These are phyloP conservation scores for Pseudochirops corinnae DNA, from an alignment of 2,797 vertebrate genomes.

Conservation along the genomic window DNA sequence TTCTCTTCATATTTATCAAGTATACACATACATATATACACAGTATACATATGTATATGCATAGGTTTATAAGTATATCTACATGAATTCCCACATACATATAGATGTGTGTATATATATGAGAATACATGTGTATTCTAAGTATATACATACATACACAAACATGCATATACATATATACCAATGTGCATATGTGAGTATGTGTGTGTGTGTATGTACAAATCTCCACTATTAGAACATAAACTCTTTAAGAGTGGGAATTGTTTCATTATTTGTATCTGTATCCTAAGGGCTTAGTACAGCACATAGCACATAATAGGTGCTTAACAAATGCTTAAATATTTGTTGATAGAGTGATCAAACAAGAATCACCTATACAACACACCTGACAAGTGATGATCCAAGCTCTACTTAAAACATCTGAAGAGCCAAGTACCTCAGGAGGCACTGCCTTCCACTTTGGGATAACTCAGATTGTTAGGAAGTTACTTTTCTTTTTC, in stretches of 20 bases:
- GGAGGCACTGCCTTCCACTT: not conserved
- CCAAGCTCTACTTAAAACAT: not conserved
- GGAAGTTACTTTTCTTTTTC: not conserved
- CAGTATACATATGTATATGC: not conserved
- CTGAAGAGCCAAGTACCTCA: not conserved
- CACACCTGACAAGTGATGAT: not conserved
- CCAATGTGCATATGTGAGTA: no score
- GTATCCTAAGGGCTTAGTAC: not conserved
- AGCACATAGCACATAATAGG: not conserved
- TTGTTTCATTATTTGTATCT: not conserved
- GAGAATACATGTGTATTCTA: not conserved
- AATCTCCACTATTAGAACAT: not conserved
- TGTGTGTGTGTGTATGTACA: not conserved
- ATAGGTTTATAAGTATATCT: no score
- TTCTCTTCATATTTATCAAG: not conserved
- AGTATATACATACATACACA: not conserved
- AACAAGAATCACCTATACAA: not conserved
- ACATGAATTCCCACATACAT: not conserved
- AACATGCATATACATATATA: not conserved
- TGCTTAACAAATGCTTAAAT: not conserved
- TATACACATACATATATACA: no score
- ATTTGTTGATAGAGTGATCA: not conserved
- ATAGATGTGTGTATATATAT: not conserved
- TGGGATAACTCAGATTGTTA: not conserved
- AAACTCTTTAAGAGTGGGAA: not conserved